Conservation (phyloP, 2,888 invertebrate species). For the Malthinus flaveolus region DNA sequence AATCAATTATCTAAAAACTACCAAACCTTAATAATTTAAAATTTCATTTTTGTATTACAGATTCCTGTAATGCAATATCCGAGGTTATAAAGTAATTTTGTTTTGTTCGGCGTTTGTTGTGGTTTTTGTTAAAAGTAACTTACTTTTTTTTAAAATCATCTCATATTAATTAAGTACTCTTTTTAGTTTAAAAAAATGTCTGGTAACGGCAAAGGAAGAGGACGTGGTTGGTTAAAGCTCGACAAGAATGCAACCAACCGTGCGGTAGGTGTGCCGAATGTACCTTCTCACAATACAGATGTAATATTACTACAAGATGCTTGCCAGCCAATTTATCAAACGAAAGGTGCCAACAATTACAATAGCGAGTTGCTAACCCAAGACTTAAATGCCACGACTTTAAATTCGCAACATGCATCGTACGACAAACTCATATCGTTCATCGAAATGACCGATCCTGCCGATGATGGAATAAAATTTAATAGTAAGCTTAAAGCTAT, state of each 20-base stretch:
- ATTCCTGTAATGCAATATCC: too few relatives aligned
- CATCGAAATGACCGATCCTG: conserved; percentile 43
- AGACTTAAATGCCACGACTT: not conserved
- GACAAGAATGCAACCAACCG: conserved; percentile 31
- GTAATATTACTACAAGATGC: not conserved
- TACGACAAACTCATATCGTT: conserved; percentile 37
- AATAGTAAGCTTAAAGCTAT: conserved; percentile 50
- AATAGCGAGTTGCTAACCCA: not conserved
- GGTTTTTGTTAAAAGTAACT: too few relatives aligned
- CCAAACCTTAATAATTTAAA: too few relatives aligned
- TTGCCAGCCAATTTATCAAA: not conserved
- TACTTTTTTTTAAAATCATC: too few relatives aligned
- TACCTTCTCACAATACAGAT: conserved; percentile 5
- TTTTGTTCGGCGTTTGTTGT: too few relatives aligned
- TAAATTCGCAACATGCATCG: conserved; percentile 26
- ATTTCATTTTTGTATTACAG: too few relatives aligned
- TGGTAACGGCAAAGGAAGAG: conserved; percentile 42
- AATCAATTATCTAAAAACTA: too few relatives aligned
- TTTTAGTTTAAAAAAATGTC: conserved; percentile 30
- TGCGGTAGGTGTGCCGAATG: conserved; percentile 30
- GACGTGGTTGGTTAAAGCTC: conserved; percentile 45
- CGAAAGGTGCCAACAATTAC: conserved; percentile 7
- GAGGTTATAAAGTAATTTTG: too few relatives aligned
- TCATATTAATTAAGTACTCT: too few relatives aligned
- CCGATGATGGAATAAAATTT: conserved; percentile 51